These are phyloP conservation scores for Andrena bucephala DNA, from an alignment of 2,888 invertebrate species.

Conservation along the genomic window DNA sequence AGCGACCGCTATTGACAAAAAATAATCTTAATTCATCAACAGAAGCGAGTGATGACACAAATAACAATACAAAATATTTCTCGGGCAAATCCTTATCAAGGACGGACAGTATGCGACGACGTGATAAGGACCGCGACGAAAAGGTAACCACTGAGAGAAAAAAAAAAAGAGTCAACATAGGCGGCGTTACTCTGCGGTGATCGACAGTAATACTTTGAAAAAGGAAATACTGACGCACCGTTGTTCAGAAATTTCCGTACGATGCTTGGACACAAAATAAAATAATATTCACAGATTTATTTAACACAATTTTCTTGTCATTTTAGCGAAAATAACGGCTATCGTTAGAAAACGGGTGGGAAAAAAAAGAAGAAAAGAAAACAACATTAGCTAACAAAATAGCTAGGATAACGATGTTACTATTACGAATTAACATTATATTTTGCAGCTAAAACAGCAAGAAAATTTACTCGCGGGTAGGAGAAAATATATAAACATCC, in stretches of 20 bases:
- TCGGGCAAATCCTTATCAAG: constrained; percentile 67
- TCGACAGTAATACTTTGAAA: constrained; percentile 66
- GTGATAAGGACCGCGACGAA: constrained; percentile 62
- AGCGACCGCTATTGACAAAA: constrained; percentile 51
- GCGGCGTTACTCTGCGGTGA: constrained; percentile 48
- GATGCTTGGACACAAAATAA: constrained; percentile 52
- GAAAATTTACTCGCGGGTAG: constrained; percentile 56
- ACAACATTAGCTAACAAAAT: constrained; percentile 57
- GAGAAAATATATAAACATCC: constrained; percentile 57
- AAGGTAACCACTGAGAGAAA: constrained; percentile 48
- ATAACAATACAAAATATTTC: constrained; percentile 51
- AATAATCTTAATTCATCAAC: constrained; percentile 37
- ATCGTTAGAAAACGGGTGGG: background rate
- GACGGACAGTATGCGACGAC: constrained; percentile 65
- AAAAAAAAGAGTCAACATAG: constrained; percentile 51
- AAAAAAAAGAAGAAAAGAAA: constrained; percentile 14
- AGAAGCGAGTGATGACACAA: constrained; percentile 36
- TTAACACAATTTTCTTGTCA: constrained; percentile 64
- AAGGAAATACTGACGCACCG: constrained; percentile 66
- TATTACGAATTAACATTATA: constrained; percentile 46
- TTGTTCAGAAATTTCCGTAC: constrained; percentile 42
- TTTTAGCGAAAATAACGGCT: constrained; percentile 51
- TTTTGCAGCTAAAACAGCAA: constrained; percentile 62
- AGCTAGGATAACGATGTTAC: constrained; percentile 54
- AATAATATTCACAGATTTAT: constrained; percentile 65